phyloP scores from a whole-genome alignment of 2,113 vertebrate genomes.

The Crotophaga sulcirostris region DNA sequence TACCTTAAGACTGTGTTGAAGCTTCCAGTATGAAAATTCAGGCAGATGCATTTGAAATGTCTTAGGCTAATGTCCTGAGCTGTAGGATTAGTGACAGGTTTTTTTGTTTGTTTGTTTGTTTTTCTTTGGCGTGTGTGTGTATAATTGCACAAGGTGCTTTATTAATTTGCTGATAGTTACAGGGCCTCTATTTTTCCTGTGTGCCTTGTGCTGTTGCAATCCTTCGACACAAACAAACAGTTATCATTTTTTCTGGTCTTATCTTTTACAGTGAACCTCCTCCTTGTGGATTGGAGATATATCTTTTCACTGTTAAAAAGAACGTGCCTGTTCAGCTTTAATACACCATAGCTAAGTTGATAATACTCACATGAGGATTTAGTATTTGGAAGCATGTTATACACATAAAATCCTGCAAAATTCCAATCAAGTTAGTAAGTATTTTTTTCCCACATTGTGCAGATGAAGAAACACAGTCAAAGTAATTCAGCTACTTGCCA shows the following conservation, averaged over 20 bases:
- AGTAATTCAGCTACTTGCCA: slow-evolving; percentile 60
- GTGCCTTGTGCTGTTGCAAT: neutral
- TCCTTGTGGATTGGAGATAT: neutral
- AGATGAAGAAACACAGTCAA: slow-evolving; percentile 31
- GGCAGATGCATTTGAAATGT: neutral
- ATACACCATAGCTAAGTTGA: neutral
- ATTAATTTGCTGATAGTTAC: neutral
- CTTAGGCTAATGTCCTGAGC: neutral
- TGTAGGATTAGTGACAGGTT: neutral
- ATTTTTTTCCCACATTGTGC: slow-evolving; percentile 48
- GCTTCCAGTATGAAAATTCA: neutral
- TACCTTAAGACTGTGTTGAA: neutral
- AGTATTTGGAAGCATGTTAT: slow-evolving; percentile 15
- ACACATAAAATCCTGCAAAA: slow-evolving; percentile 29
- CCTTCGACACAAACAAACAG: neutral
- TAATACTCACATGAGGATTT: neutral
- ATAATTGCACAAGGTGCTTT: neutral
- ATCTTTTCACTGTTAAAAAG: neutral
- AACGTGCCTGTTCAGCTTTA: neutral
- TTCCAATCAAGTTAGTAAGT: slow-evolving; percentile 36
- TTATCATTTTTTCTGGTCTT: neutral
- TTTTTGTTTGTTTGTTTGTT: neutral
- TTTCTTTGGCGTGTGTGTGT: neutral
- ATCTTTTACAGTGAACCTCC: neutral
- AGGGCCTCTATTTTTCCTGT: neutral